Evolutionary conservation across 1,140 invertebrate species (phyloP).

Genomic region (Chlorops oryzae): DNA sequence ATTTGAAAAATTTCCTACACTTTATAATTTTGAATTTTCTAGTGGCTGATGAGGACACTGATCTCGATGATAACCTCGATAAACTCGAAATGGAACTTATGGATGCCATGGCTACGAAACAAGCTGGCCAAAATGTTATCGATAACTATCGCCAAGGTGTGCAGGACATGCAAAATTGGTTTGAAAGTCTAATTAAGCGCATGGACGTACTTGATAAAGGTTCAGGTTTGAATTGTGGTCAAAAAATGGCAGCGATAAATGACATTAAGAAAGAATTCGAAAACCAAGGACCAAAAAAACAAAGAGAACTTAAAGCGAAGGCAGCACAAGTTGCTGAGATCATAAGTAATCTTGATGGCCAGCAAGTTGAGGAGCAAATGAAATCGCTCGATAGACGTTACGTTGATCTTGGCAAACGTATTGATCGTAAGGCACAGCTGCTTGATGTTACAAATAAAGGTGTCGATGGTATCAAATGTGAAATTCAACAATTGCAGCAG

Average conservation of each 20-base stretch:
- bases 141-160: conserved; percentile 71
- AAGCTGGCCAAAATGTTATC: conserved; percentile 67
- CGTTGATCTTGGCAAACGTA: conserved; percentile 73
- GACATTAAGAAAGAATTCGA: conserved; percentile 66
- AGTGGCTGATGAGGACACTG: conserved; percentile 56
- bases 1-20: not conserved
- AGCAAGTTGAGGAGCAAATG: conserved; percentile 84
- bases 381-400: conserved; percentile 76
- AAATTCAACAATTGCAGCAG: conserved; percentile 67
- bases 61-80: conserved; percentile 66
- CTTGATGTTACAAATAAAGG: conserved; percentile 74
- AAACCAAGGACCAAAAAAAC: conserved; percentile 58
- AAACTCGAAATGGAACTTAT: conserved; percentile 62
- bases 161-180: conserved; percentile 70
- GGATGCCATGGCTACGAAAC: conserved; percentile 68
- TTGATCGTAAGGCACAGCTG: conserved; percentile 75
- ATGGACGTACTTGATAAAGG: conserved; percentile 77
- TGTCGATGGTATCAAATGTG: conserved; percentile 66
- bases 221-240: conserved; percentile 70
- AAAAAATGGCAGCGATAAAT: conserved; percentile 67
- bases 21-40: conserved; percentile 8
- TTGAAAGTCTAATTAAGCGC: conserved; percentile 70
- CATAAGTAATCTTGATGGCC: conserved; percentile 78
- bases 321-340: conserved; percentile 67
- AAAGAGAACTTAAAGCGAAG: conserved; percentile 62